Evolutionary conservation across 2,888 invertebrate genomes (phyloP).

Genomic region (Athetis lepigone): DNA sequence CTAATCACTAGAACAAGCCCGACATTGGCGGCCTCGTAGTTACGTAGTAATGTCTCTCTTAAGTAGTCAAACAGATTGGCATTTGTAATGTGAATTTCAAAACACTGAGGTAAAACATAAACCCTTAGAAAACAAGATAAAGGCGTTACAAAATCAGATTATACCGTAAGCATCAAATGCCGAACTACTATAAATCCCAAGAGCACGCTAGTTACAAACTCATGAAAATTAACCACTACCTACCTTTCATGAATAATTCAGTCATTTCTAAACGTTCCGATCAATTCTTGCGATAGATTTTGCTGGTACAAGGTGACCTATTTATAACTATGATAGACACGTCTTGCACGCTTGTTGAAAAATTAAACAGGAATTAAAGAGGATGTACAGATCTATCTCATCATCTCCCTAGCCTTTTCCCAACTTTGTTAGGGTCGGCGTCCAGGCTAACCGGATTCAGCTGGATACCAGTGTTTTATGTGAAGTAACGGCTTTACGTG

Average conservation of each 20-base stretch:
- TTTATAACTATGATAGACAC: background rate
- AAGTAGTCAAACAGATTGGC: too few relatives aligned
- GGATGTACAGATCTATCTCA: too few relatives aligned
- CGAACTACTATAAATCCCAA: slow-evolving; percentile 50
- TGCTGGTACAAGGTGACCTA: slow-evolving; percentile 12
- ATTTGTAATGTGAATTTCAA: too few relatives aligned
- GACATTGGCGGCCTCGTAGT: too few relatives aligned
- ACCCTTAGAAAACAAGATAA: slow-evolving; percentile 9
- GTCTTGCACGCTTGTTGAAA: background rate
- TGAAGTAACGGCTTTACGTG: too few relatives aligned
- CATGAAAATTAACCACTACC: slow-evolving; percentile 59
- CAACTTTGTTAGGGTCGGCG: too few relatives aligned
- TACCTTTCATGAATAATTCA: slow-evolving; percentile 62
- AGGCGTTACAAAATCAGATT: slow-evolving; percentile 43
- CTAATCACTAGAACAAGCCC: too few relatives aligned
- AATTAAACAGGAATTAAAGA: background rate
- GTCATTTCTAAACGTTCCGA: slow-evolving; percentile 53
- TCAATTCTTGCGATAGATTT: slow-evolving; percentile 51
- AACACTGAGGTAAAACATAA: background rate
- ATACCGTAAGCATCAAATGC: slow-evolving; percentile 40
- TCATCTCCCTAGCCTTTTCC: too few relatives aligned
- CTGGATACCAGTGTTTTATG: too few relatives aligned
- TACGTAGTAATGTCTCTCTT: too few relatives aligned
- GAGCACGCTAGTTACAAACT: slow-evolving; percentile 61
- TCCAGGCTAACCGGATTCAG: too few relatives aligned